These are phyloP conservation scores for Enoplosus armatus DNA, from an alignment of 2,797 vertebrate species.

Conservation along the genomic window DNA sequence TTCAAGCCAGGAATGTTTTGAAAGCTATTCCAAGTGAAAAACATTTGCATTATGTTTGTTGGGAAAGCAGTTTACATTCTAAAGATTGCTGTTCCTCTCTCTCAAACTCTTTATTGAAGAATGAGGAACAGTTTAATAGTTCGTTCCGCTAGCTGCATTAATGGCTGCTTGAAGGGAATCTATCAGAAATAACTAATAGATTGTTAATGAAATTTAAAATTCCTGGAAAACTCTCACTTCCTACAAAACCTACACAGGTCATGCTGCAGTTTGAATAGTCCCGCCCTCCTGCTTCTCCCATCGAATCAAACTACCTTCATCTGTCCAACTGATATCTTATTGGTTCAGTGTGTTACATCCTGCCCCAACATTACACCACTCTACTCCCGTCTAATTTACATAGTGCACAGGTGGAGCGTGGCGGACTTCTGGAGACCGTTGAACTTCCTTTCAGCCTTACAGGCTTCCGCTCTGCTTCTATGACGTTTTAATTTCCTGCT, in stretches of 20 bases:
- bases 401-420: background rate
- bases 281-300: background rate
- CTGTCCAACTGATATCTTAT: background rate
- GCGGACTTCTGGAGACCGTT: background rate
- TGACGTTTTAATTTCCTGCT: constrained; percentile 18
- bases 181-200: background rate
- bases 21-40: background rate
- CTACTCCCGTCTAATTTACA: constrained; percentile 8
- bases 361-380: constrained; percentile 4
- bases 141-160: background rate
- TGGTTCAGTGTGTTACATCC: background rate
- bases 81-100: too few relatives aligned
- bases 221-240: background rate
- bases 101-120: background rate
- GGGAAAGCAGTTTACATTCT: background rate
- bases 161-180: too few relatives aligned
- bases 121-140: background rate
- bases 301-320: background rate
- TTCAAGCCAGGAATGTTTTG: background rate
- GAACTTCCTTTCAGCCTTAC: background rate
- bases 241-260: too few relatives aligned
- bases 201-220: background rate
- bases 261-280: constrained; percentile 8
- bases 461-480: constrained; percentile 7
- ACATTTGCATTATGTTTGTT: too few relatives aligned